Conservation (phyloP, 2,888 invertebrate species). For the Gastrophysa polygoni region DNA sequence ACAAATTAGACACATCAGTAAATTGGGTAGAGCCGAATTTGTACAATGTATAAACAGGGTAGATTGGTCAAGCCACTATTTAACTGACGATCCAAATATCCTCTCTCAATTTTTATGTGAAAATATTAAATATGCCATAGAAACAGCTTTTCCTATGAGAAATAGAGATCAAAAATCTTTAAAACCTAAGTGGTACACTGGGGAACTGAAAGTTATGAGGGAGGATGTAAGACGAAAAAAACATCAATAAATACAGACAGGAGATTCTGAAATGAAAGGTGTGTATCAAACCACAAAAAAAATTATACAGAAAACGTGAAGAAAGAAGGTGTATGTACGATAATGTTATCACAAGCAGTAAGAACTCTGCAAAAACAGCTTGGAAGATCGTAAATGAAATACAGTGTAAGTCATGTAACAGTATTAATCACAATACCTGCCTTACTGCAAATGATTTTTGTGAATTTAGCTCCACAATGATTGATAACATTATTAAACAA, state of each 20-base stretch:
- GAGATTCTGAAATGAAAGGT: not conserved
- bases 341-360: not conserved
- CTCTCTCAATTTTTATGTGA: not conserved
- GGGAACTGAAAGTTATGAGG: too few relatives aligned
- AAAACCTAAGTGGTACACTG: too few relatives aligned
- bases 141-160: too few relatives aligned
- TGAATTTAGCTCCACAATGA: conserved; percentile 12
- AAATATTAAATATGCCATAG: not conserved
- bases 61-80: not conserved
- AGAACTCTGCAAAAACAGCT: not conserved
- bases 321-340: conserved; percentile 1
- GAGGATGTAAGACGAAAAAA: not conserved
- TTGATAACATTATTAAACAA: conserved; percentile 10
- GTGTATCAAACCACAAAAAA: not conserved
- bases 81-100: not conserved
- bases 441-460: conserved; percentile 7
- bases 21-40: not conserved
- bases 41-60: not conserved
- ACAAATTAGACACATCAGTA: not conserved
- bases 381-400: too few relatives aligned
- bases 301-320: not conserved
- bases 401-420: not conserved
- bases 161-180: not conserved
- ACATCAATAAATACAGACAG: not conserved
- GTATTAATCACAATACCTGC: not conserved